These are phyloP conservation scores for Cetonia aurata DNA, from an alignment of 2,888 invertebrate genomes.

Conservation along the genomic window DNA sequence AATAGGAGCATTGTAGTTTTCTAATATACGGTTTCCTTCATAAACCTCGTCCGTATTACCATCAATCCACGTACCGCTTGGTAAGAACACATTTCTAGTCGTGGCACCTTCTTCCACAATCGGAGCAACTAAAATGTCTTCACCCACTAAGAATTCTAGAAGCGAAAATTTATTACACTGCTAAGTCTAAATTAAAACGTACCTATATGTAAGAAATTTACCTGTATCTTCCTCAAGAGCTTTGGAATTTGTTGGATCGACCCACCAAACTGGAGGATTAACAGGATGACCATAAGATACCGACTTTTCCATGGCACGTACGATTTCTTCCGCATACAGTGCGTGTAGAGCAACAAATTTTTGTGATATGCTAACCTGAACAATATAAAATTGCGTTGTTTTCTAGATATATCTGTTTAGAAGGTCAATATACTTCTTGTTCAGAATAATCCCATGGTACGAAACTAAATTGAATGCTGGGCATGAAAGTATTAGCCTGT, in stretches of 20 bases:
- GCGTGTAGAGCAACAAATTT: slow-evolving; percentile 77
- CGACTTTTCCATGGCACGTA: slow-evolving; percentile 73
- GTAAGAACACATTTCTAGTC: slow-evolving; percentile 80
- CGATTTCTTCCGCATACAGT: slow-evolving; percentile 72
- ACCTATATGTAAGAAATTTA: slow-evolving; percentile 20
- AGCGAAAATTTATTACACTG: too few species aligned
- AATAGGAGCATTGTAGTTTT: slow-evolving; percentile 76
- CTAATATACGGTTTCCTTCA: slow-evolving; percentile 68
- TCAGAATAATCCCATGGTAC: slow-evolving; percentile 79
- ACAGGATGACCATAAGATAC: slow-evolving; percentile 76
- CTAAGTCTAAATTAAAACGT: neutral
- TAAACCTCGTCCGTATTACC: slow-evolving; percentile 57
- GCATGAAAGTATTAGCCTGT: slow-evolving; percentile 83
- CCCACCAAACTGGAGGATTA: slow-evolving; percentile 89
- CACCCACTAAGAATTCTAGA: slow-evolving; percentile 84
- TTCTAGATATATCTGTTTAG: neutral
- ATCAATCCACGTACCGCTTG: slow-evolving; percentile 80
- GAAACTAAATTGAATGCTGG: slow-evolving; percentile 83
- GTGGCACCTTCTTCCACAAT: slow-evolving; percentile 74
- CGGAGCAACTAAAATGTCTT: slow-evolving; percentile 83
- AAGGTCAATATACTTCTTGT: slow-evolving; percentile 8
- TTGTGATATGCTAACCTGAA: slow-evolving; percentile 70
- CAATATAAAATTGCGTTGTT: neutral
- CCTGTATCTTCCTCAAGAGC: slow-evolving; percentile 45
- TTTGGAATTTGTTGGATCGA: slow-evolving; percentile 56